phyloP scores from a whole-genome alignment of 2,113 vertebrate species.

The Tiliqua scincoides region DNA sequence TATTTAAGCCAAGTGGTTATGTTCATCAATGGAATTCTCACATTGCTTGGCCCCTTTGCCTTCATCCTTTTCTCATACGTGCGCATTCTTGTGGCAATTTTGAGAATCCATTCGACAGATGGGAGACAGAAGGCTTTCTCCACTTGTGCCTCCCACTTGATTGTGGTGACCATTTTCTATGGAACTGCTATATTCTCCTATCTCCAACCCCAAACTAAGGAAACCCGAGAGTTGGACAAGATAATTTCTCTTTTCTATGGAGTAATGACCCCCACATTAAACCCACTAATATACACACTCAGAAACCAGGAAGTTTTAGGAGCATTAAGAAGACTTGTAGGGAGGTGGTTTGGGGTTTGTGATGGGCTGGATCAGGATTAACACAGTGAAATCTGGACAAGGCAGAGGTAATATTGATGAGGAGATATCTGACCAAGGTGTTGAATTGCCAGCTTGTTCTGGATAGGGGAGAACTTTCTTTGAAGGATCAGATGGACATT shows the following conservation, averaged over 20 bases:
- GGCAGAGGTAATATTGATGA: too few species aligned
- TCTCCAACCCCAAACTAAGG: slow-evolving; percentile 39
- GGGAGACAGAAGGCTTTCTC: slow-evolving; percentile 58
- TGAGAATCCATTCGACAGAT: slow-evolving; percentile 35
- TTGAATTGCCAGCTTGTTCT: too few species aligned
- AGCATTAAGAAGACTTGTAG: slow-evolving; percentile 26
- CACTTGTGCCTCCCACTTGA: slow-evolving; percentile 61
- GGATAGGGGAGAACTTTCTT: too few species aligned
- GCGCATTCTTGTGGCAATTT: slow-evolving; percentile 23
- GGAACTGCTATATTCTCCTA: slow-evolving; percentile 54
- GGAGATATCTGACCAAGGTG: too few species aligned
- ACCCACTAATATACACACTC: slow-evolving; percentile 60
- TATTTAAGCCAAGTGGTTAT: slow-evolving; percentile 28
- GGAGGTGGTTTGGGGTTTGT: background rate
- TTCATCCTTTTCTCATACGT: slow-evolving; percentile 50
- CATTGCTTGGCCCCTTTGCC: slow-evolving; percentile 40
- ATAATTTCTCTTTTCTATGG: slow-evolving; percentile 50
- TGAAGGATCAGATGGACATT: too few species aligned
- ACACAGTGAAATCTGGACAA: too few species aligned
- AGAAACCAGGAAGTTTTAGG: slow-evolving; percentile 61
- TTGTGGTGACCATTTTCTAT: slow-evolving; percentile 54
- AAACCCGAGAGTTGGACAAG: slow-evolving; percentile 1
- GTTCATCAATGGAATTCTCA: slow-evolving; percentile 25
- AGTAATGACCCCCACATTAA: slow-evolving; percentile 53
- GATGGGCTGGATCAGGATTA: too few species aligned